These are phyloP conservation scores for Potorous gilbertii DNA, from an alignment of 2,797 vertebrate species.

Conservation along the genomic window DNA sequence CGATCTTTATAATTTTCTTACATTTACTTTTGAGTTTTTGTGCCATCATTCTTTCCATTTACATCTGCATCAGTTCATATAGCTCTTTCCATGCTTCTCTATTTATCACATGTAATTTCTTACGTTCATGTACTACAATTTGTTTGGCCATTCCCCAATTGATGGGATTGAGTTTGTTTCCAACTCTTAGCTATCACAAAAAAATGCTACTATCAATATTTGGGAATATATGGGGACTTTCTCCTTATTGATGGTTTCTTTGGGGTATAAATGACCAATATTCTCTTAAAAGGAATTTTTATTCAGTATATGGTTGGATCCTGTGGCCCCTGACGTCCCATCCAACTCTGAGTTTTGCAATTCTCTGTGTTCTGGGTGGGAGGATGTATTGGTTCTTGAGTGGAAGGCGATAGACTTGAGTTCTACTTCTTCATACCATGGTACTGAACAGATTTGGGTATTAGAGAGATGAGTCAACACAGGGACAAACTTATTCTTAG, in stretches of 20 bases:
- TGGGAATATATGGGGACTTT: background rate
- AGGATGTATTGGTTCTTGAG: background rate
- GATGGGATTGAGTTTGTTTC: background rate
- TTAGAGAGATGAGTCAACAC: background rate
- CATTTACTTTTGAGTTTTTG: background rate
- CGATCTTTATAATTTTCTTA: background rate
- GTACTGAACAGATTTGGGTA: background rate
- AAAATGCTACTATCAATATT: background rate
- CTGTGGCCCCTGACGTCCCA: background rate
- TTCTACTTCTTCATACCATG: background rate
- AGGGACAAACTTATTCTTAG: background rate
- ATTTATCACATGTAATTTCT: background rate
- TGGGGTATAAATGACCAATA: background rate
- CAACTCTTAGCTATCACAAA: background rate
- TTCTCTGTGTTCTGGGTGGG: background rate
- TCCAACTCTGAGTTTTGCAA: background rate
- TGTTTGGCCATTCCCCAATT: background rate
- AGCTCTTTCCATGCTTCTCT: background rate
- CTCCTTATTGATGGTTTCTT: background rate
- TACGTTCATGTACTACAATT: background rate
- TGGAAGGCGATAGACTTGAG: background rate
- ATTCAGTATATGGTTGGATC: background rate
- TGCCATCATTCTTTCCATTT: background rate
- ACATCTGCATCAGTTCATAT: background rate
- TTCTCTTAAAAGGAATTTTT: background rate